Conservation (phyloP, 1,140 invertebrate species). For the Parapsyche elsis region DNA sequence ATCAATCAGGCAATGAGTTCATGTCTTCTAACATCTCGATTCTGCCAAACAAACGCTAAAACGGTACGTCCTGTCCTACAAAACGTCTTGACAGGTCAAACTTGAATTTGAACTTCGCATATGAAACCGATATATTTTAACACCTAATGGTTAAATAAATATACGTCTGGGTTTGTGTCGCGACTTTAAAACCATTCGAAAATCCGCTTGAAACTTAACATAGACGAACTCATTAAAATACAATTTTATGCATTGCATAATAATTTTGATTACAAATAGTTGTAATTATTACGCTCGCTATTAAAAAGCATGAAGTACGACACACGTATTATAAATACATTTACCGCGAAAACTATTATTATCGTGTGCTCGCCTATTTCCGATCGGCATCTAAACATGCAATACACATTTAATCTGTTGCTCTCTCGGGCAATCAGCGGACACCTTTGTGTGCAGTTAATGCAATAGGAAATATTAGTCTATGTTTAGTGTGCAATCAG, state of each 20-base stretch:
- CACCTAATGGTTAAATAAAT: too few species aligned
- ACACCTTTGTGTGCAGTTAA: neutral
- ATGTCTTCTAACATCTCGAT: conserved; percentile 3
- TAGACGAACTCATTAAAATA: too few species aligned
- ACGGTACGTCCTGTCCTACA: neutral
- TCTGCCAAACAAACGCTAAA: neutral
- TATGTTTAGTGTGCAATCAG: conserved; percentile 18
- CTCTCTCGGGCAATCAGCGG: neutral
- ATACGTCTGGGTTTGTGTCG: too few species aligned
- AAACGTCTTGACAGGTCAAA: neutral
- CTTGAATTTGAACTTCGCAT: neutral
- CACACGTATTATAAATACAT: conserved; percentile 20
- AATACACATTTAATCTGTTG: conserved; percentile 18
- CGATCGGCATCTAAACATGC: neutral
- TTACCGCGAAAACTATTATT: neutral
- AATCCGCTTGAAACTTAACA: too few species aligned
- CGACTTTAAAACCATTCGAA: too few species aligned
- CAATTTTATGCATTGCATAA: too few species aligned
- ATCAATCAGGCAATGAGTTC: conserved; percentile 16
- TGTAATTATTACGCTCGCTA: too few species aligned
- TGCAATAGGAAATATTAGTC: neutral
- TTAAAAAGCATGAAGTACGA: too few species aligned
- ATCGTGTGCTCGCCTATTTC: neutral
- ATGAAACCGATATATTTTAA: too few species aligned
- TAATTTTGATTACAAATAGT: too few species aligned